Base-by-base conservation (phyloP, 2,888 invertebrate species). In the Oxycera nigricornis region DNA sequence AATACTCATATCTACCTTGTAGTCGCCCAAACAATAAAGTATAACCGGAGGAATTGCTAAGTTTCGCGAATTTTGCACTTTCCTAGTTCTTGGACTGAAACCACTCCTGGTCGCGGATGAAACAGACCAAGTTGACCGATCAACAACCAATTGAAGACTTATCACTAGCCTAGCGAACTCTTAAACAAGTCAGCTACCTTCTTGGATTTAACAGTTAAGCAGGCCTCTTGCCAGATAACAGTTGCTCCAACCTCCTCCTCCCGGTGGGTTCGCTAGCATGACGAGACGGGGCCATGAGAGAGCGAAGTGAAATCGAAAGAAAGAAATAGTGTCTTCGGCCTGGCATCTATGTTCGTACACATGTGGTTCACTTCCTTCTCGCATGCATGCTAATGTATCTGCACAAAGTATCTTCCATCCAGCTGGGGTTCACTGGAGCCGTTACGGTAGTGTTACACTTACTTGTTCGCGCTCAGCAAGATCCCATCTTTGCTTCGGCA, bases 141-240 rank as follows among this genome's bases (percentile, higher is more conserved):
- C 73, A 50, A 73, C 73, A 73, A 61, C 61, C 73, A 73, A 73
- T 73, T 62, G 73, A 73, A 41, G 61, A 73, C 73, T 73, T 73
- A 62, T 61, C 61, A 59, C 50, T 41, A 22, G 50, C 26, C 62
- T 73, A 20, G 61, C 28, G 61, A 73, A 62, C 62, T 62, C 61
- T 73, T 62, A 61, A 73, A 73, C 50, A 73, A 73, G 73, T 73
- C 59, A 72, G 59, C 72, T 73, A 61, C 61, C 61, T 73, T 73
- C 61, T 73, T 73, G 59, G 62, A 73, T 61, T 61, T 73, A 61
- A 73, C 73, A 41, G 73, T 73, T 73, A 73, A 72, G 24, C 70
- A 22, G 31, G 52, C 52, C 31, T 31, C 70, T 55, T 35, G 55
- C 65, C 65, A 65, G 65, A 70, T 52, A 70, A 70, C 70, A 70